These are phyloP conservation scores for Entelurus aequoreus DNA, from an alignment of 2,113 vertebrate species.

Conservation along the genomic window DNA sequence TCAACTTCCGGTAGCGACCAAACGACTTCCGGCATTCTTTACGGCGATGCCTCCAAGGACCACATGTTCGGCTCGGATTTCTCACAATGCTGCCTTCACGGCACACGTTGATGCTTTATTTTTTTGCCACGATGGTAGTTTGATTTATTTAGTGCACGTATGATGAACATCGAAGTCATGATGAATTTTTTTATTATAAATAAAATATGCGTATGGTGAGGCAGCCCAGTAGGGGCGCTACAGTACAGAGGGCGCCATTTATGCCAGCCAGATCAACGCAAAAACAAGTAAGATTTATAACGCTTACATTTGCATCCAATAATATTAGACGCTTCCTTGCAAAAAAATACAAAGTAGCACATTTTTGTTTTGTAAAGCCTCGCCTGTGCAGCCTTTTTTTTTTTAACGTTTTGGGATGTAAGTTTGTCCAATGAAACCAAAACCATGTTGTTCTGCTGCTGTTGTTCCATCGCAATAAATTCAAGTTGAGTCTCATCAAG, in stretches of 20 bases:
- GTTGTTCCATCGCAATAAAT: conserved; percentile 59
- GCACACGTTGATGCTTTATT: too few relatives aligned
- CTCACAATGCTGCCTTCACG: background rate
- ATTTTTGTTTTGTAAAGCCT: background rate
- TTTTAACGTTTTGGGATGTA: background rate
- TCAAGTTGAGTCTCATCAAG: conserved; percentile 43
- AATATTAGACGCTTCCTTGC: too few relatives aligned
- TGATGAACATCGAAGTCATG: too few relatives aligned
- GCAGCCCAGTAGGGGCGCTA: too few relatives aligned
- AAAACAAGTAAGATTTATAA: too few relatives aligned
- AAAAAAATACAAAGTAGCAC: background rate
- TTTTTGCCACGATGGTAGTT: background rate
- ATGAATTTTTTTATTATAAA: background rate
- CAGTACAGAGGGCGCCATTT: too few relatives aligned
- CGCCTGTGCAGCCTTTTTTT: background rate
- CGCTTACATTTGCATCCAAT: too few relatives aligned
- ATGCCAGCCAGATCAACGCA: too few relatives aligned
- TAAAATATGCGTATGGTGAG: background rate
- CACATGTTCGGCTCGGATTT: background rate
- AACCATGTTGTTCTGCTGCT: conserved; percentile 32
- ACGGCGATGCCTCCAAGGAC: background rate
- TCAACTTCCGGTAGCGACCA: background rate
- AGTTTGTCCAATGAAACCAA: conserved; percentile 6
- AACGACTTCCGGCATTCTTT: background rate
- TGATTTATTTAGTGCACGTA: background rate